Conservation (phyloP, 1,140 invertebrate species). For the Heliconius himera region DNA sequence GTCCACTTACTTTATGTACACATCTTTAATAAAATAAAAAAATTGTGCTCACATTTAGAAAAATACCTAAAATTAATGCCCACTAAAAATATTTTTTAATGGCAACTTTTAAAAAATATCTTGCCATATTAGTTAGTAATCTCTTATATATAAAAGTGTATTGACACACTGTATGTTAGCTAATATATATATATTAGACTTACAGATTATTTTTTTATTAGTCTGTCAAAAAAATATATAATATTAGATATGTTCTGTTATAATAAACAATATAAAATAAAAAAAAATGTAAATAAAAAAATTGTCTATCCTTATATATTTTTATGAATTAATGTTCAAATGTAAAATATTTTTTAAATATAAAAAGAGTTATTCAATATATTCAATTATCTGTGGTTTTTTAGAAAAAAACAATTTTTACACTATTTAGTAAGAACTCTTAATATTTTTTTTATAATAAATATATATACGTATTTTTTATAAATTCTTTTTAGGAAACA, state of each 20-base stretch:
- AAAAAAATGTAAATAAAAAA: background rate
- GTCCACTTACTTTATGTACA: constrained; percentile 44
- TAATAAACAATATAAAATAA: background rate
- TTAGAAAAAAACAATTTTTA: background rate
- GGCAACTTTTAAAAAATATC: background rate
- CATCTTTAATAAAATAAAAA: constrained; percentile 23
- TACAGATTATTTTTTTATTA: background rate
- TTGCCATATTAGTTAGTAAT: background rate
- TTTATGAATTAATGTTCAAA: background rate
- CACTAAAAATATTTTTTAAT: background rate
- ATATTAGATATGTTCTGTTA: no score
- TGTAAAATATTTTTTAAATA: background rate
- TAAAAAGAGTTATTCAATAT: background rate
- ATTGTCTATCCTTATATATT: background rate
- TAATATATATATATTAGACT: background rate
- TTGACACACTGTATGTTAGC: background rate
- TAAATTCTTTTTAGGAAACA: background rate
- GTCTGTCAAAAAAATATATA: no score
- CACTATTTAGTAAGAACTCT: background rate
- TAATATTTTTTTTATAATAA: background rate
- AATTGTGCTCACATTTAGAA: constrained; percentile 26
- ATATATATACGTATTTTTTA: background rate
- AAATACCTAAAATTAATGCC: background rate
- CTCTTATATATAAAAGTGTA: background rate
- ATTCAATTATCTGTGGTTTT: background rate